phyloP scores from a whole-genome alignment of 2,113 vertebrate genomes.

The Perca schrenkii region DNA sequence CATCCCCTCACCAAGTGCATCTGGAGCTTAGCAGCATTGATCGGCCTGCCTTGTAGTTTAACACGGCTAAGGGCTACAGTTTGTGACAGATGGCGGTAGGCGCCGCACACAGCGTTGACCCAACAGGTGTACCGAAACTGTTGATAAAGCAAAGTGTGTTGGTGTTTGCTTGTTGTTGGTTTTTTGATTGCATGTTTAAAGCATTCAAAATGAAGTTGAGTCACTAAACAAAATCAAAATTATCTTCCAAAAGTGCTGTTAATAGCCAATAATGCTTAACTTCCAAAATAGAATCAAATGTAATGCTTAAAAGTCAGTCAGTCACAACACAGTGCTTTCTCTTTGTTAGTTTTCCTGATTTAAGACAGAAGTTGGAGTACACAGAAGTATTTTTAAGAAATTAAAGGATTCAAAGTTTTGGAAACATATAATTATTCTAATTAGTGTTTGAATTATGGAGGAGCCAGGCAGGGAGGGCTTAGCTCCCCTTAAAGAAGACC shows the following conservation, averaged over 20 bases:
- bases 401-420: too few relatives aligned
- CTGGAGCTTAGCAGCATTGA: background rate
- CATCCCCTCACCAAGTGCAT: background rate
- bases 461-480: too few relatives aligned
- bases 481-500: too few relatives aligned
- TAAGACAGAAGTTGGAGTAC: too few relatives aligned
- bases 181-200: slow-evolving; percentile 8
- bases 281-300: background rate
- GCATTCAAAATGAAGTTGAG: background rate
- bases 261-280: background rate
- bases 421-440: too few relatives aligned
- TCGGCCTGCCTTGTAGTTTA: background rate
- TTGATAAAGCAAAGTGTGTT: slow-evolving; percentile 10
- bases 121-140: background rate
- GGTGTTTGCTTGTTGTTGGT: background rate
- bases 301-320: too few relatives aligned
- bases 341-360: too few relatives aligned
- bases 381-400: too few relatives aligned
- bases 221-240: slow-evolving; percentile 5
- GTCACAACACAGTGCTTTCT: too few relatives aligned
- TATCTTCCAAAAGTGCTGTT: background rate
- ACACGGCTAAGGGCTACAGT: background rate
- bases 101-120: background rate
- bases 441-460: too few relatives aligned
- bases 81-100: slow-evolving; percentile 45